Conservation (phyloP, 37 sponge, comb jelly and placozoan species). For the Chondrilla cf. caribensis region DNA sequence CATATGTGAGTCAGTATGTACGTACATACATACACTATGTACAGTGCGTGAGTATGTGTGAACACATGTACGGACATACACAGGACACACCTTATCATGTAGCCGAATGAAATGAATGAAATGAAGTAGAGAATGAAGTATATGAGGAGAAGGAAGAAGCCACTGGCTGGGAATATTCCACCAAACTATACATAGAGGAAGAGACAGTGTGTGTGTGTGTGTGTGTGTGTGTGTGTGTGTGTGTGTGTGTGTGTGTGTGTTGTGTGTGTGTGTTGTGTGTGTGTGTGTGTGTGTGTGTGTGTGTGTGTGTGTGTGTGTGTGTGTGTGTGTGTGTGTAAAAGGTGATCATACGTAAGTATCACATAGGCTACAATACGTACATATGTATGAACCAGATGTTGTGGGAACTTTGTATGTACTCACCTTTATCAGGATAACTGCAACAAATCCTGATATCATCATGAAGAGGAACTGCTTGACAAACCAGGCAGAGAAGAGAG, state of each 20-base stretch:
- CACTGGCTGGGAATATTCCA: slow-evolving; percentile 43
- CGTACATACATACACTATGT: not conserved
- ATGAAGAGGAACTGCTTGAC: slow-evolving; percentile 73
- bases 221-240: slow-evolving; percentile 1
- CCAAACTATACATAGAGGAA: not conserved
- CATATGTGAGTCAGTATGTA: not conserved
- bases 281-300: slow-evolving; percentile 5
- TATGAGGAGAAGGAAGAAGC: slow-evolving; percentile 49
- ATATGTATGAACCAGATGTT: not conserved
- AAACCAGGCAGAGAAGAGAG: slow-evolving; percentile 79
- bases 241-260: slow-evolving; percentile 8
- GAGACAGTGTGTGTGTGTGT: not conserved
- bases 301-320: slow-evolving; percentile 11
- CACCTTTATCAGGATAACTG: slow-evolving; percentile 38
- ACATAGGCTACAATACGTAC: not conserved
- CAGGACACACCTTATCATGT: slow-evolving; percentile 53
- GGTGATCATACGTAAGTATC: not conserved
- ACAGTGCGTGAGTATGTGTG: not conserved
- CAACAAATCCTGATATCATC: slow-evolving; percentile 38
- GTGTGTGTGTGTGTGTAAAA: not conserved
- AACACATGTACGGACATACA: not conserved
- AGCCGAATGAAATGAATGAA: slow-evolving; percentile 60
- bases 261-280: not conserved
- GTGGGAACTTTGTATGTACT: not conserved
- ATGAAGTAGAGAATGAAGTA: slow-evolving; percentile 46